phyloP scores from a whole-genome alignment of 2,888 invertebrate species.

The Ophioninae sp. region DNA sequence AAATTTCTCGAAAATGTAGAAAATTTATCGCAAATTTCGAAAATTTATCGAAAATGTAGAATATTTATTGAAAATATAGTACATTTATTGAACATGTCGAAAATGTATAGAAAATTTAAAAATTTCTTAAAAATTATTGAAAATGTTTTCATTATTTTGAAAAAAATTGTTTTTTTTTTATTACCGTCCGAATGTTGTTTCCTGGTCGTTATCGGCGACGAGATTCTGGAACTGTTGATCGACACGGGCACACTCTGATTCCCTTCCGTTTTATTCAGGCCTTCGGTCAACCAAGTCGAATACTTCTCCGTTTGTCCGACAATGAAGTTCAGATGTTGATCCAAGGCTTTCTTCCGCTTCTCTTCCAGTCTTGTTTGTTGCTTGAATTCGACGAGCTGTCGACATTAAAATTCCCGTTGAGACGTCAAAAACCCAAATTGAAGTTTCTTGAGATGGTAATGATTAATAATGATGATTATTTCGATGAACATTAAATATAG shows the following conservation, averaged over 20 bases:
- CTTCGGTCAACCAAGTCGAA: constrained; percentile 94
- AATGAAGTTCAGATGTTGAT: constrained; percentile 98
- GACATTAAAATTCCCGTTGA: constrained; percentile 49
- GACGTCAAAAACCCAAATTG: neutral
- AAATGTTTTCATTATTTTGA: no score
- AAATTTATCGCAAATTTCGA: neutral
- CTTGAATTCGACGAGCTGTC: constrained; percentile 94
- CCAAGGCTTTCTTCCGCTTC: constrained; percentile 95
- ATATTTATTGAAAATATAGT: no score
- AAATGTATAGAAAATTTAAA: no score
- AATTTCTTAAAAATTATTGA: neutral
- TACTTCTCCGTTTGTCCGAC: constrained; percentile 99
- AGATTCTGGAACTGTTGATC: constrained; percentile 80
- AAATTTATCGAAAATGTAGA: neutral
- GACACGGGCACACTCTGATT: constrained; percentile 79
- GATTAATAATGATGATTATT: no score
- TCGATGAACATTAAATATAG: no score
- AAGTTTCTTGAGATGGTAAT: no score
- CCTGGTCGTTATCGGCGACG: constrained; percentile 76
- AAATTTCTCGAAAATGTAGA: no score
- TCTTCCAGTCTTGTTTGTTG: constrained; percentile 96
- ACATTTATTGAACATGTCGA: no score
- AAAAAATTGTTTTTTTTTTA: constrained; percentile 23
- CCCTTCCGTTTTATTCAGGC: constrained; percentile 86
- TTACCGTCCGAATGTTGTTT: constrained; percentile 80